Evolutionary conservation across 2,888 invertebrate genomes (phyloP).

Genomic region (Glyphotaelius pellucidus): DNA sequence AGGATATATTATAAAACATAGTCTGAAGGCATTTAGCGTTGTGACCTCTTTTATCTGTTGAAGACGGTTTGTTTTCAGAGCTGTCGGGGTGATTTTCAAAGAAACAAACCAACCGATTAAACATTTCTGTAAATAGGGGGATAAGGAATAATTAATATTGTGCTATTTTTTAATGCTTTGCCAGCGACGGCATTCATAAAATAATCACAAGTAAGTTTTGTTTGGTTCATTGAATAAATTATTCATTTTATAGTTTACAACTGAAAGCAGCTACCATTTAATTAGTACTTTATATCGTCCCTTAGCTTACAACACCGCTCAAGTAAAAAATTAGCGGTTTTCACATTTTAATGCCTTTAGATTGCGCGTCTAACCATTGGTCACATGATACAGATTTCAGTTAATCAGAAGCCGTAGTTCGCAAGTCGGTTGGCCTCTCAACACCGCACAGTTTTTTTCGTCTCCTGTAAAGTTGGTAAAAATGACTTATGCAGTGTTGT

Average conservation of each 20-base stretch:
- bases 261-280: neutral
- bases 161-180: neutral
- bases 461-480: no score
- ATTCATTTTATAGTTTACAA: neutral
- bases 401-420: no score
- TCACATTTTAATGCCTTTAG: no score
- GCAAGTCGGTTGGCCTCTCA: no score
- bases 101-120: neutral
- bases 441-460: no score
- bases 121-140: neutral
- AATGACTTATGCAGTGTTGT: no score
- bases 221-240: neutral
- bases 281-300: neutral
- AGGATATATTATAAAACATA: constrained; percentile 27
- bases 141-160: neutral
- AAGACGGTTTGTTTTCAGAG: constrained; percentile 20
- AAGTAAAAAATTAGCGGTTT: no score
- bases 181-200: neutral
- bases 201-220: neutral
- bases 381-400: no score
- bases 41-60: constrained; percentile 33
- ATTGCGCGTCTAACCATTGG: no score
- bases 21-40: constrained; percentile 31
- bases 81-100: neutral
- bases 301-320: no score